Evolutionary conservation across 2,888 invertebrate genomes (phyloP).

Genomic region (Tolmerus cingulatus): DNA sequence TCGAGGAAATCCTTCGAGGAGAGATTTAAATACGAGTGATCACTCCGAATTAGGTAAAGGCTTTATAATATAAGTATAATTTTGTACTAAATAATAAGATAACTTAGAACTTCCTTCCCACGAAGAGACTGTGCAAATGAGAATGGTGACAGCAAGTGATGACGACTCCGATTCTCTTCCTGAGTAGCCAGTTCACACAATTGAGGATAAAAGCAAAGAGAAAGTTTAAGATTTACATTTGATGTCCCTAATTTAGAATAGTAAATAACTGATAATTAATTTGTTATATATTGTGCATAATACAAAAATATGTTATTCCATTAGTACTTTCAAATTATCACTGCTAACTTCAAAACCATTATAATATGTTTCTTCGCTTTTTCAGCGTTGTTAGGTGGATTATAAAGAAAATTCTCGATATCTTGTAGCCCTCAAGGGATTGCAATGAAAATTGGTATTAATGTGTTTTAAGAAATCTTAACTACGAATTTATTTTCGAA

Average conservation of each 20-base stretch:
- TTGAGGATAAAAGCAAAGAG: constrained; percentile 49
- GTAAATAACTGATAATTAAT: not conserved
- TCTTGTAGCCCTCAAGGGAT: too few species aligned
- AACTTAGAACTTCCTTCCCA: constrained; percentile 62
- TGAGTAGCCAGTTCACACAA: constrained; percentile 61
- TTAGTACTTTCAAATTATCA: too few species aligned
- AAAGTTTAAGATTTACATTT: not conserved
- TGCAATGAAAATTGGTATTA: too few species aligned
- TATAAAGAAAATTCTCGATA: too few species aligned
- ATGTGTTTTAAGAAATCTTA: too few species aligned
- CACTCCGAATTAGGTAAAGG: not conserved
- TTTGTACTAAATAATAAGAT: not conserved
- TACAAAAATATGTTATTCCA: too few species aligned
- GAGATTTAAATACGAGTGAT: not conserved
- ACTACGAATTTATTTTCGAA: too few species aligned
- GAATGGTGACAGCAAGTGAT: constrained; percentile 57
- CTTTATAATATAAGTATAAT: not conserved
- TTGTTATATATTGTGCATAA: too few species aligned
- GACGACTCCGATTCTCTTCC: constrained; percentile 58
- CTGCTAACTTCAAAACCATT: too few species aligned
- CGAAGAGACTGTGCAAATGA: constrained; percentile 61
- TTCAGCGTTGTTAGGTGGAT: too few species aligned
- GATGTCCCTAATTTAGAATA: not conserved
- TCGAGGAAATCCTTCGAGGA: not conserved
- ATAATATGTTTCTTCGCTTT: too few species aligned